Evolutionary conservation across 1,140 invertebrate genomes (phyloP), one percentile per base, ranked within the genome.

Genomic region (Aphidius gifuensis): DNA sequence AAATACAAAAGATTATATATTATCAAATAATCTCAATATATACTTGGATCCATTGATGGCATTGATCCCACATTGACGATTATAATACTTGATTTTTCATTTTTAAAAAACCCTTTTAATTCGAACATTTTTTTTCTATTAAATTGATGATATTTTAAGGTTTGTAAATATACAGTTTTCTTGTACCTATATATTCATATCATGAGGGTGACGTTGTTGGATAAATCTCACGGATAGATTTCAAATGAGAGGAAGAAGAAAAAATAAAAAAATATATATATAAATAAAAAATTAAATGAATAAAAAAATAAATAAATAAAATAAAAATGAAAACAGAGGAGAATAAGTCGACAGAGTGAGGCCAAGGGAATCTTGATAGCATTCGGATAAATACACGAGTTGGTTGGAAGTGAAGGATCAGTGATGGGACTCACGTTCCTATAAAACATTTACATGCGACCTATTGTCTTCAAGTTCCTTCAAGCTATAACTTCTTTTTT

Each of bases 371-470:
- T 62, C 60, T 60, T 47, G 53, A 62, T 61, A 57, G 47, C 54
- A 50, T 42, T 56, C 40, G 43, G 51, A 59, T 58, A 58, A 53
- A 58, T 53, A 53, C 50, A 53, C 47, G n/a, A 51, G 16, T 16
- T 16, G 16, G 16, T 16, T 16, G 16, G 16, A 16, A 16, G 6
- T 32, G 49, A 51, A 23, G 49, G 67, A 78, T 79, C 73, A 62
- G 69, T 64, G 69, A 77, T 77, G 72, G 67, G 67, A 71, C 69
- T 78, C 77, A 78, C 77, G 75, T 79, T 71, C 70, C 58, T 60
- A 32, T 32, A 32, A 32, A 32, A 71, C 76, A 79, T 78, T 79
- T 76, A 74, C 75, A 79, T 79, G 77, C 75, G 71, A 74, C 75
- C 74, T 76, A 79, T 79, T 78, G 76, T 76, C 71, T 74, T 62